Percentiles rank a stretch among this genome's conserved stretches.
phyloP scores from a whole-genome alignment of 2,797 vertebrate genomes.

The Monodelphis domestica region DNA sequence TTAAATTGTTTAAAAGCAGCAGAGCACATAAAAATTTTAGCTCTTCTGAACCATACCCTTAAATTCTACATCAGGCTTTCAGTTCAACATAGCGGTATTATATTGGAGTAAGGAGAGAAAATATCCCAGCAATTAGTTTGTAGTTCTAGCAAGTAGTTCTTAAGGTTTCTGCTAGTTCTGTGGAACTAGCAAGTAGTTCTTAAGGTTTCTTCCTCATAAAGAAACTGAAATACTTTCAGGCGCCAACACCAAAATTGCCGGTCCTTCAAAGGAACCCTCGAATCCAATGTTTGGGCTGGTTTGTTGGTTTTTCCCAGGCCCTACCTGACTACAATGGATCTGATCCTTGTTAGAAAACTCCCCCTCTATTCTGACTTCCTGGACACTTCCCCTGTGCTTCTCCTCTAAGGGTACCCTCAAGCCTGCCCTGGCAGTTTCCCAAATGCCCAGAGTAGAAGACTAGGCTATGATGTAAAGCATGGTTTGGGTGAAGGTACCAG shows the following conservation, averaged over 20 bases:
- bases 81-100: neutral
- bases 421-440: neutral
- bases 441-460: neutral
- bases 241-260: neutral
- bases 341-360: neutral
- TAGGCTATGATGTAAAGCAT: accelerated
- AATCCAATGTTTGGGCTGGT: neutral
- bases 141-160: too few species aligned
- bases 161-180: too few species aligned
- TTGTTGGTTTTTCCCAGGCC: neutral
- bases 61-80: neutral
- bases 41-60: neutral
- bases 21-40: neutral
- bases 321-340: neutral
- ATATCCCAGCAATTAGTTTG: neutral
- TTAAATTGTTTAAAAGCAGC: slow-evolving; percentile 10
- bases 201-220: neutral
- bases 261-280: neutral
- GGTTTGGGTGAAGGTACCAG: neutral
- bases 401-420: neutral
- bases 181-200: too few species aligned
- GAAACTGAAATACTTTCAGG: neutral
- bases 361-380: too few species aligned
- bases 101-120: neutral
- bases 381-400: neutral